Evolutionary conservation across 2,113 vertebrate species (phyloP).

Genomic region (Vicugna pacos): DNA sequence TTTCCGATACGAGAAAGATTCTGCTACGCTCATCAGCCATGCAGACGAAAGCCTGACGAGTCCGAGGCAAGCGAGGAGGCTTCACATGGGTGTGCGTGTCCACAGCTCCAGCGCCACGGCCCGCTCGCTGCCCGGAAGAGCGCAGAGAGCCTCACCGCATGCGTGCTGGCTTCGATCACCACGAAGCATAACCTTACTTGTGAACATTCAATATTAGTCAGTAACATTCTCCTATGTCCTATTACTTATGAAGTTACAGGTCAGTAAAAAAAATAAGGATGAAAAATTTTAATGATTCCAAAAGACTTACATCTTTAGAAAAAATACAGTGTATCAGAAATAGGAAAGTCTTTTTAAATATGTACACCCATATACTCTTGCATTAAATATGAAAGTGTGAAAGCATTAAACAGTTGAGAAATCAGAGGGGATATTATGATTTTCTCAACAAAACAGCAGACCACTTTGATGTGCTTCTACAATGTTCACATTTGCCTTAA

Average conservation of each 20-base stretch:
- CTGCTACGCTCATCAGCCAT: not conserved
- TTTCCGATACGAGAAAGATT: not conserved
- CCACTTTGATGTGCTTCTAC: not conserved
- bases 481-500: not conserved
- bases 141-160: not conserved
- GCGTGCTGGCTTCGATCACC: accelerated
- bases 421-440: not conserved
- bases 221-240: not conserved
- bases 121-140: accelerated
- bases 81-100: accelerated
- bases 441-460: not conserved
- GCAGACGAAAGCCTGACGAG: not conserved
- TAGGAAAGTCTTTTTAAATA: not conserved
- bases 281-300: not conserved
- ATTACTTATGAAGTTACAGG: not conserved
- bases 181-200: not conserved
- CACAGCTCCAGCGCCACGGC: accelerated
- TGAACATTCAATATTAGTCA: not conserved
- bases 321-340: not conserved
- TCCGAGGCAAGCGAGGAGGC: not conserved
- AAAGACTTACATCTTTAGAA: not conserved
- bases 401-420: not conserved
- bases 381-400: not conserved
- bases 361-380: not conserved
- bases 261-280: not conserved